phyloP scores from a whole-genome alignment of 2,797 vertebrate species.

The Periparus ater region DNA sequence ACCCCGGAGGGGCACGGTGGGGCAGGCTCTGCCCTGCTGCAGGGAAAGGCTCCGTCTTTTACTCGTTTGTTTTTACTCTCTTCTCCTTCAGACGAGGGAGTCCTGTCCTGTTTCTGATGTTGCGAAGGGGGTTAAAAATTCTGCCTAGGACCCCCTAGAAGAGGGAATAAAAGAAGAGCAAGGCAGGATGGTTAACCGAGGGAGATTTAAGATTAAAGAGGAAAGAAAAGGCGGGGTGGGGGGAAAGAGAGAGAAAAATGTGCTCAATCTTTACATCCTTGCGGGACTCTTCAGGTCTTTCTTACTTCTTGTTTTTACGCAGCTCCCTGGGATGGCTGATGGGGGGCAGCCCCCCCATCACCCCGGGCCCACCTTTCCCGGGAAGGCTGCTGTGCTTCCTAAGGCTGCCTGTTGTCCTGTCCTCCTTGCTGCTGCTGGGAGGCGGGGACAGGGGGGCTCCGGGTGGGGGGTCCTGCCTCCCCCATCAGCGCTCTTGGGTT shows the following conservation, averaged over 20 bases:
- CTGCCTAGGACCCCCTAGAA: not conserved
- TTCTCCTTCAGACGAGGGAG: not conserved
- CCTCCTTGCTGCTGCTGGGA: not conserved
- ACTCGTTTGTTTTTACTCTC: not conserved
- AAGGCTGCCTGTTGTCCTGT: not conserved
- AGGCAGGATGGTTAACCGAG: not conserved
- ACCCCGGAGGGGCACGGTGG: not conserved
- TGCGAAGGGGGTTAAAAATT: not conserved
- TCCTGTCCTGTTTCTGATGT: not conserved
- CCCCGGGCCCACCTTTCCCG: not conserved
- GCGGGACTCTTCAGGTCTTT: not conserved
- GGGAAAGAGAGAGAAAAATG: rapidly evolving
- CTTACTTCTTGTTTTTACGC: not conserved
- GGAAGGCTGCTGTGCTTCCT: not conserved
- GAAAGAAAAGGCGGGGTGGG: too few species aligned
- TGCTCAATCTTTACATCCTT: not conserved
- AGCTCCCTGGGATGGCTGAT: not conserved
- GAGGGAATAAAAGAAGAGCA: not conserved
- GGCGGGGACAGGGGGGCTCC: not conserved
- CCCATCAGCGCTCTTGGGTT: not conserved
- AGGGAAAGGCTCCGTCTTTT: not conserved
- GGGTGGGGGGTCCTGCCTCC: not conserved
- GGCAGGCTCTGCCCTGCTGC: not conserved
- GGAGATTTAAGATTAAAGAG: not conserved
- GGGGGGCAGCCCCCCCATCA: not conserved